Evolutionary conservation across 2,888 invertebrate genomes (phyloP).

Genomic region (Callyntrura sp.): DNA sequence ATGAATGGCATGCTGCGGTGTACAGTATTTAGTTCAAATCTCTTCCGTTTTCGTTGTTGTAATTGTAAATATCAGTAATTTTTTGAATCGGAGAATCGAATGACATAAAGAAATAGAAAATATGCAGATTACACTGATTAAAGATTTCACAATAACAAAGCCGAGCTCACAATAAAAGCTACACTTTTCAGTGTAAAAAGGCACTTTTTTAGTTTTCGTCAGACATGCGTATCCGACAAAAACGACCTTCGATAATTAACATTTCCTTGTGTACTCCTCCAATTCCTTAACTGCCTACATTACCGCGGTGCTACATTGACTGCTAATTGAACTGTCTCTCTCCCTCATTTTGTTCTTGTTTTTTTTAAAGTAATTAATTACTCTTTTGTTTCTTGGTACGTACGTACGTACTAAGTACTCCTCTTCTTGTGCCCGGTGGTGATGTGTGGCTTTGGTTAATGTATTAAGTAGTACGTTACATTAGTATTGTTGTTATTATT

Average conservation of each 20-base stretch:
- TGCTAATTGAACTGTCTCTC: neutral
- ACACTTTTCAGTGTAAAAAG: no score
- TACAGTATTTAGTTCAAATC: conserved; percentile 1
- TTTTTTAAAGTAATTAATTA: conserved; percentile 28
- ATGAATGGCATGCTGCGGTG: neutral
- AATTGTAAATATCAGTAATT: no score
- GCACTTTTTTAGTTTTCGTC: neutral
- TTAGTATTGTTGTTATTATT: neutral
- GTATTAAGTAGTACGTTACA: neutral
- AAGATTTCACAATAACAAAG: no score
- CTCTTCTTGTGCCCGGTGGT: no score
- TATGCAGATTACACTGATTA: no score
- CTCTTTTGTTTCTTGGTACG: conserved; percentile 21
- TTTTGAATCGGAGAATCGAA: no score
- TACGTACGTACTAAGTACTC: no score
- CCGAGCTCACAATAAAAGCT: neutral
- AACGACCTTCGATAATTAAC: conserved; percentile 30
- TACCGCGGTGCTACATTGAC: neutral
- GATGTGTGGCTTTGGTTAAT: neutral
- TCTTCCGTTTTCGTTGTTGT: no score
- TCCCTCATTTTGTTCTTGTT: no score
- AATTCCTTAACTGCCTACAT: neutral
- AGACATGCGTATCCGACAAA: neutral
- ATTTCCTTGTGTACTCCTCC: neutral
- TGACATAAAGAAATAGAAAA: no score